Percentiles rank a stretch among this genome's conserved stretches.
Evolutionary conservation across 2,888 invertebrate genomes (phyloP).

Genomic region (Brassicogethes aeneus): DNA sequence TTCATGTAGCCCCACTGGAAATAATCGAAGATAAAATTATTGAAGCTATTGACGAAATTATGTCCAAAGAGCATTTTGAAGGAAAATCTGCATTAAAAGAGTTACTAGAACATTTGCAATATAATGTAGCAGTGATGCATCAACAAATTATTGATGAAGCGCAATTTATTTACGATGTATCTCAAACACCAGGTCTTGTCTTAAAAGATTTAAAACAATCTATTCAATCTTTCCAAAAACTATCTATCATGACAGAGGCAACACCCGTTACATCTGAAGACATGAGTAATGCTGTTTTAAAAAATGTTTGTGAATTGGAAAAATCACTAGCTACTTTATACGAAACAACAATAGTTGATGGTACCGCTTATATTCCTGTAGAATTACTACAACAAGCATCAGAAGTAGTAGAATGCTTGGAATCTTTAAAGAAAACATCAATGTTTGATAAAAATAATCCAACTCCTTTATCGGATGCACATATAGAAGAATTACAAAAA

Average conservation of each 20-base stretch:
- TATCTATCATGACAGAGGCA: slow-evolving; percentile 28
- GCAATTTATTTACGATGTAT: slow-evolving; percentile 18
- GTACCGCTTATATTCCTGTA: slow-evolving; percentile 24
- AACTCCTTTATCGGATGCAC: slow-evolving; percentile 23
- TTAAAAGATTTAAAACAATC: slow-evolving; percentile 30
- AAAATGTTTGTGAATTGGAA: slow-evolving; percentile 30
- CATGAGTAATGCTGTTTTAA: too few relatives aligned
- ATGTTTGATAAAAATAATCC: slow-evolving; percentile 22
- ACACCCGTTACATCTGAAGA: slow-evolving; percentile 15
- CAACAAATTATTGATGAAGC: slow-evolving; percentile 31
- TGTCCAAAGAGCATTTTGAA: slow-evolving; percentile 15
- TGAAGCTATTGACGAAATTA: slow-evolving; percentile 38
- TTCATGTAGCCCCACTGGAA: slow-evolving; percentile 45
- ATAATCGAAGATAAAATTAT: slow-evolving; percentile 47
- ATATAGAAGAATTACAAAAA: slow-evolving; percentile 27
- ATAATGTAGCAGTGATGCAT: slow-evolving; percentile 32
- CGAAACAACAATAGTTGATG: slow-evolving; percentile 25
- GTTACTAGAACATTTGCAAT: slow-evolving; percentile 29
- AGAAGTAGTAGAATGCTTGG: slow-evolving; percentile 31
- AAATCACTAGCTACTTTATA: slow-evolving; percentile 28
- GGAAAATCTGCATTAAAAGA: slow-evolving; percentile 18
- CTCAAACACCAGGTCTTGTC: slow-evolving; percentile 13
- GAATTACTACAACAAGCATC: slow-evolving; percentile 30
- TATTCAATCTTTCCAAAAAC: slow-evolving; percentile 29
- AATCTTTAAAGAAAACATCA: slow-evolving; percentile 28